Conservation (phyloP, 2,888 invertebrate genomes). For the Drosophila quinaria region DNA sequence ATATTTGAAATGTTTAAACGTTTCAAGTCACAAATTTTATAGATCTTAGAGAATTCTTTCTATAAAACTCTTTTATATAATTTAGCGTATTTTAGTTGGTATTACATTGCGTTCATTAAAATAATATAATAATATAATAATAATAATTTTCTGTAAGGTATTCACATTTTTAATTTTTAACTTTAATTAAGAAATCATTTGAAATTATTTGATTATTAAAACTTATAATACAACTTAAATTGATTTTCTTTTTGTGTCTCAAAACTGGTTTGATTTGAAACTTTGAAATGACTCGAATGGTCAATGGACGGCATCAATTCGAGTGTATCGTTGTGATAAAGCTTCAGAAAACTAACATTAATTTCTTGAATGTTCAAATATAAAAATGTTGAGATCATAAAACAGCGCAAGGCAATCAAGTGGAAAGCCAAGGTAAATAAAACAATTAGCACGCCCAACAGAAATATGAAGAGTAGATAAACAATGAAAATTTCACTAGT, state of each 20-base stretch:
- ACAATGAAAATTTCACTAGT: slow-evolving; percentile 53
- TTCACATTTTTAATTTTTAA: background rate
- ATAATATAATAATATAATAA: too few relatives aligned
- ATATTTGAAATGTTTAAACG: background rate
- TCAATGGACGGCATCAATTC: slow-evolving; percentile 12
- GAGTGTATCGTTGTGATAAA: slow-evolving; percentile 11
- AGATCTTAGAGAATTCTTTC: too few relatives aligned
- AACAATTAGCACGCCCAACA: slow-evolving; percentile 61
- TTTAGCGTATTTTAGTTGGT: background rate
- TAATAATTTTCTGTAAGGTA: background rate
- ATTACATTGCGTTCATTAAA: too few relatives aligned
- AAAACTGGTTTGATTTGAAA: background rate
- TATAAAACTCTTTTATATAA: too few relatives aligned
- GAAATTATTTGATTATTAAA: background rate
- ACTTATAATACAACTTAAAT: background rate
- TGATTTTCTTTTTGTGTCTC: background rate
- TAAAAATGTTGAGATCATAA: slow-evolving; percentile 36
- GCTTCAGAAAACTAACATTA: background rate
- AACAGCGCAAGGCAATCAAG: slow-evolving; percentile 51
- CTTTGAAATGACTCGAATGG: background rate
- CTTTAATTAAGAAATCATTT: background rate
- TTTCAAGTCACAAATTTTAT: background rate
- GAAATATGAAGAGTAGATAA: slow-evolving; percentile 51
- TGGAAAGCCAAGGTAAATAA: slow-evolving; percentile 72
- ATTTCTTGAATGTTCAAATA: background rate